phyloP scores from a whole-genome alignment of 2,888 invertebrate genomes.

The Nomada fabriciana region DNA sequence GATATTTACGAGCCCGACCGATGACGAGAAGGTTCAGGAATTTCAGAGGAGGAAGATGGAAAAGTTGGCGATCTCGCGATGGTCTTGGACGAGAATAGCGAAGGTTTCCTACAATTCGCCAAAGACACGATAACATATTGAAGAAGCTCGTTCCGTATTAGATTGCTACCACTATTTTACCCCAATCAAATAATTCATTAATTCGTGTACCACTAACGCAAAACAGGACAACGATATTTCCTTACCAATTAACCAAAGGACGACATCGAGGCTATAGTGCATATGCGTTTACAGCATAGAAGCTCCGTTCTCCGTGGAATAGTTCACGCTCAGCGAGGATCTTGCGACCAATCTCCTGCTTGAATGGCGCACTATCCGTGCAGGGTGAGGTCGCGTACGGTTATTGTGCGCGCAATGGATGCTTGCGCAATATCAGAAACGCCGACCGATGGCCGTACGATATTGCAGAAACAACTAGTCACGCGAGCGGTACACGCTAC shows the following conservation, averaged over 20 bases:
- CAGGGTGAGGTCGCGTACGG: conserved; percentile 61
- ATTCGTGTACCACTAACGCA: no score
- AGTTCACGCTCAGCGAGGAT: conserved; percentile 40
- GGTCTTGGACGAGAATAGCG: no score
- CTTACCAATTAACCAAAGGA: no score
- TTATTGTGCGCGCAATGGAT: conserved; percentile 66
- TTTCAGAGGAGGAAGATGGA: not conserved
- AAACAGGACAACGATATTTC: no score
- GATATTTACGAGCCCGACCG: not conserved
- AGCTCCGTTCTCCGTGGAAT: conserved; percentile 18
- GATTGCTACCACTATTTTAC: no score
- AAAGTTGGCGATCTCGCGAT: not conserved
- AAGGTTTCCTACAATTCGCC: not conserved
- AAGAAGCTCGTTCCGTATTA: no score
- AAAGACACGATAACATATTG: not conserved
- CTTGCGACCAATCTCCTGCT: conserved; percentile 51
- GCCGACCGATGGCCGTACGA: conserved; percentile 69
- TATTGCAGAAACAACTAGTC: conserved; percentile 70
- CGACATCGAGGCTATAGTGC: no score
- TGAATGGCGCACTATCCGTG: conserved; percentile 42
- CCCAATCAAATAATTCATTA: no score
- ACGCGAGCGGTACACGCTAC: conserved; percentile 71
- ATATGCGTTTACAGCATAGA: not conserved
- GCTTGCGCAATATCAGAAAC: conserved; percentile 71
- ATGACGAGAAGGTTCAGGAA: not conserved